phyloP scores from a whole-genome alignment of 2,797 vertebrate species.

The Hyperoplus lanceolatus region DNA sequence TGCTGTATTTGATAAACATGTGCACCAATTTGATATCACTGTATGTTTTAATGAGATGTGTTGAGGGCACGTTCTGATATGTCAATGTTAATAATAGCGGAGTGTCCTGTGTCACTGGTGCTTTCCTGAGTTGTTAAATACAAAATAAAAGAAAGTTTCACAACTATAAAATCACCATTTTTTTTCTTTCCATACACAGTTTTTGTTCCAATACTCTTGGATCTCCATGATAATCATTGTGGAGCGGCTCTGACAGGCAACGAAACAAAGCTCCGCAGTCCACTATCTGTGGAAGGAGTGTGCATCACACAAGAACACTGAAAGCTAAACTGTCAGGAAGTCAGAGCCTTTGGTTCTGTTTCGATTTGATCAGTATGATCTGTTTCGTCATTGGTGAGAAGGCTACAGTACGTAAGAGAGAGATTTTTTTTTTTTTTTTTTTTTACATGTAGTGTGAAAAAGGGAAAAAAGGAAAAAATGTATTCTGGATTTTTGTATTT shows the following conservation, averaged over 20 bases:
- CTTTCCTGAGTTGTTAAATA: constrained; percentile 87
- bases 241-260: constrained; percentile 31
- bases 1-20: constrained; percentile 8
- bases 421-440: neutral
- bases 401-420: constrained; percentile 51
- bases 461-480: constrained; percentile 44
- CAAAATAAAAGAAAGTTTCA: constrained; percentile 74
- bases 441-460: constrained; percentile 60
- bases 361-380: constrained; percentile 50
- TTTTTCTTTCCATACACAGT: constrained; percentile 78
- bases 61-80: constrained; percentile 54
- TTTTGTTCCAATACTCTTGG: constrained; percentile 41
- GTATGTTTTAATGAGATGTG: constrained; percentile 44
- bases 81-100: constrained; percentile 53
- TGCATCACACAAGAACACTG: constrained; percentile 40
- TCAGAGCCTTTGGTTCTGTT: constrained; percentile 77
- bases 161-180: constrained; percentile 64
- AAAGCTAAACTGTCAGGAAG: constrained; percentile 48
- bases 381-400: constrained; percentile 46
- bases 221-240: constrained; percentile 39
- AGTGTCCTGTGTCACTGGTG: constrained; percentile 59
- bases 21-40: constrained; percentile 9
- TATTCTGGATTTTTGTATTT: constrained; percentile 48
- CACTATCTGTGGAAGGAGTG: constrained; percentile 35
- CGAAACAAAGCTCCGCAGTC: constrained; percentile 37